Evolutionary conservation across 2,888 invertebrate genomes (phyloP).

Genomic region (Lasioglossum morio): DNA sequence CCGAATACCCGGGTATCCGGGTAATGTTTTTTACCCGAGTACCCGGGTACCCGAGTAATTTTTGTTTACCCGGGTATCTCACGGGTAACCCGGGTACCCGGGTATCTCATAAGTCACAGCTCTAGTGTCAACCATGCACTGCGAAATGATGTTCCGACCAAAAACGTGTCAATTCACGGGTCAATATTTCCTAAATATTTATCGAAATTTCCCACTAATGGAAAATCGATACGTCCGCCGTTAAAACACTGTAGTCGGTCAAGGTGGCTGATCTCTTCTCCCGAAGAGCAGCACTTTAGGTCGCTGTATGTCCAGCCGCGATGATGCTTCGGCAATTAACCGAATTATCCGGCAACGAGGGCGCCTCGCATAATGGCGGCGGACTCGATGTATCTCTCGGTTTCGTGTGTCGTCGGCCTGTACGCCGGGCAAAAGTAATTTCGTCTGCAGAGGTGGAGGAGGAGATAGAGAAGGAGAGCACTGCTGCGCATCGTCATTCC

Average conservation of each 20-base stretch:
- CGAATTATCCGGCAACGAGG: conserved; percentile 75
- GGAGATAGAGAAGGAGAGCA: conserved; percentile 41
- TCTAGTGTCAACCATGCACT: no score
- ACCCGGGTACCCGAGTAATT: no score
- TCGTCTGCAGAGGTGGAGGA: conserved; percentile 38
- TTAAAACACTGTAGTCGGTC: neutral
- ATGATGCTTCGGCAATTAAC: conserved; percentile 76
- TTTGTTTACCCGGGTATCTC: no score
- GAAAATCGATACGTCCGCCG: neutral
- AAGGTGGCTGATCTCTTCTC: conserved; percentile 20
- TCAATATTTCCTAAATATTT: neutral
- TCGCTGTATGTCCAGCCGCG: conserved; percentile 26
- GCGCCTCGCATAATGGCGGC: conserved; percentile 53
- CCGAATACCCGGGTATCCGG: no score
- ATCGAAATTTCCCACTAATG: neutral
- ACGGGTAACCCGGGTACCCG: no score
- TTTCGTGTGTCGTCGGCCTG: conserved; percentile 37
- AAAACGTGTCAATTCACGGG: neutral
- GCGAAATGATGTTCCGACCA: no score
- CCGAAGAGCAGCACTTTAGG: conserved; percentile 38
- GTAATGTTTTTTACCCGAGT: no score
- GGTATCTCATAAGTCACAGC: no score
- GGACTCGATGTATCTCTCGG: conserved; percentile 31
- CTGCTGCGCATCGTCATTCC: conserved; percentile 61
- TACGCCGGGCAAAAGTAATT: conserved; percentile 63